Evolutionary conservation across 1,140 invertebrate species (phyloP).

Genomic region (Harlomillsia oculata): DNA sequence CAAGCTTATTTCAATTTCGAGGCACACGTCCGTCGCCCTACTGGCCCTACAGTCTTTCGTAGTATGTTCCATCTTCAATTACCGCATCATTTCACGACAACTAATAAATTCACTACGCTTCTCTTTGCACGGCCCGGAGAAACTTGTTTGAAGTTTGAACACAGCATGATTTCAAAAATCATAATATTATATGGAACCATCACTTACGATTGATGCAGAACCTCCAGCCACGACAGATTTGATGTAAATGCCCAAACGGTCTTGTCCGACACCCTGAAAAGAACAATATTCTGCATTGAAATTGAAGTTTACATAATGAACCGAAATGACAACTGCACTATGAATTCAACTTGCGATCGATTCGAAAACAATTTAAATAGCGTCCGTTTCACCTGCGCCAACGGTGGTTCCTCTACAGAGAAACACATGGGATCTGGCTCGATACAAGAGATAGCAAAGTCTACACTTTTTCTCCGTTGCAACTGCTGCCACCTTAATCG

Average conservation of each 20-base stretch:
- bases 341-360: neutral
- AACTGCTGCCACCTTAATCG: slow-evolving; percentile 26
- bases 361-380: slow-evolving; percentile 5
- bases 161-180: too few relatives aligned
- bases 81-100: too few relatives aligned
- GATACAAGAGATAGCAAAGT: slow-evolving; percentile 35
- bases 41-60: too few relatives aligned
- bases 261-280: slow-evolving; percentile 85
- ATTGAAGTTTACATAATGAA: too few relatives aligned
- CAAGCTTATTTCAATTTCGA: too few relatives aligned
- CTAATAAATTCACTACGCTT: too few relatives aligned
- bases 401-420: slow-evolving; percentile 26
- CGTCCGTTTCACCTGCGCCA: slow-evolving; percentile 9
- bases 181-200: too few relatives aligned
- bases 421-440: slow-evolving; percentile 34
- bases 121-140: too few relatives aligned
- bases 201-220: slow-evolving; percentile 76
- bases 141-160: too few relatives aligned
- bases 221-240: slow-evolving; percentile 94
- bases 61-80: too few relatives aligned
- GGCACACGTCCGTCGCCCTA: too few relatives aligned
- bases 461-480: slow-evolving; percentile 31
- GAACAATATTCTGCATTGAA: too few relatives aligned
- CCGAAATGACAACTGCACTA: neutral
- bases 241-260: slow-evolving; percentile 89